Conservation (phyloP, 2,113 vertebrate species). For the Buteo buteo region DNA sequence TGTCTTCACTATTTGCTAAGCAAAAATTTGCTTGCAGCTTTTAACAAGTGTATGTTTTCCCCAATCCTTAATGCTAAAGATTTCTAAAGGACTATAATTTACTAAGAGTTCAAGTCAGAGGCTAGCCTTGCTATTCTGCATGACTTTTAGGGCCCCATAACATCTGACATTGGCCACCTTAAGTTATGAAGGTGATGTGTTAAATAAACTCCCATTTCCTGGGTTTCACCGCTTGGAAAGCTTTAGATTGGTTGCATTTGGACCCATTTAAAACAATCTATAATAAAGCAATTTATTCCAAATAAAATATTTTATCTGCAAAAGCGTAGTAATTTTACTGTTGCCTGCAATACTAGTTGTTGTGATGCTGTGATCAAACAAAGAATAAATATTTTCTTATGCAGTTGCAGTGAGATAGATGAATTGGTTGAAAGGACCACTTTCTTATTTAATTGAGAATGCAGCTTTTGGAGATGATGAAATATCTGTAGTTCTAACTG, state of each 20-base stretch:
- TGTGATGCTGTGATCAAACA: not conserved
- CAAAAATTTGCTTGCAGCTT: not conserved
- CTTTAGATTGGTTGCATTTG: not conserved
- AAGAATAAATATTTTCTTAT: not conserved
- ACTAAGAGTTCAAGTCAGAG: not conserved
- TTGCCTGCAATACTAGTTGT: not conserved
- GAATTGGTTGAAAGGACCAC: not conserved
- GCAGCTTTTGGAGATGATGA: not conserved
- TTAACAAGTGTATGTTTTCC: not conserved
- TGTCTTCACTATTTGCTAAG: not conserved
- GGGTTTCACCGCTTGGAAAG: not conserved
- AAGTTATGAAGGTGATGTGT: not conserved
- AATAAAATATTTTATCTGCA: not conserved
- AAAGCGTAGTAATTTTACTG: not conserved
- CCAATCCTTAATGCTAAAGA: not conserved
- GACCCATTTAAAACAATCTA: not conserved
- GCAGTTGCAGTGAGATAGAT: not conserved
- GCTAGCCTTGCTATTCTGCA: not conserved
- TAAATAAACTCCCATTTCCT: not conserved
- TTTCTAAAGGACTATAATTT: not conserved
- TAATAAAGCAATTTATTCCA: not conserved
- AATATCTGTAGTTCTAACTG: not conserved
- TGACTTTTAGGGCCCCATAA: not conserved
- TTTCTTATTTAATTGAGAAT: not conserved
- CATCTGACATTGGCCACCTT: not conserved